Base-by-base conservation (phyloP, 1,140 invertebrate genomes). In the Aradophagus sp. region DNA sequence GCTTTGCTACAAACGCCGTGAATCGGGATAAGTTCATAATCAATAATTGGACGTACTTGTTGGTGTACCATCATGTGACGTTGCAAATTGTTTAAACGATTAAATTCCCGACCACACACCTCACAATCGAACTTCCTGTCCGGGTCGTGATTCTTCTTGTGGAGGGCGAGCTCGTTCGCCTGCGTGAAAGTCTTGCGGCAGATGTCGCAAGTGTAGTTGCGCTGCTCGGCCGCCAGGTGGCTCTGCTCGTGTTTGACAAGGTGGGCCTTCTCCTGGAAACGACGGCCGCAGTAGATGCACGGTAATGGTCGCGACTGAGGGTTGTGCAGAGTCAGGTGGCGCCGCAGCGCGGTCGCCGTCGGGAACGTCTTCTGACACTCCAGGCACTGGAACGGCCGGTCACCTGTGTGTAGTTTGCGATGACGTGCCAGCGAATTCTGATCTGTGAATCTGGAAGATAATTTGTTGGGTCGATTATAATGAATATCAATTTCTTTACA, bases 21-120 rank as follows among this genome's bases (percentile, higher is more conserved):
- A n/a, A n/a, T n/a, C n/a, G n/a, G n/a, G n/a, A n/a, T n/a, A n/a
- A n/a, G n/a, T 69, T 75, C 56, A 73, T 61, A 66, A 63, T 73
- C 67, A 68, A 74, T 76, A 77, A 69, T 67, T 74, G 72, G 63
- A 78, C 77, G 73, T 84, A 84, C 84, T 78, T 86, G 84, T 72
- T 86, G 81, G 77, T 86, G 84, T 44, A 86, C 84, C 79, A 85
- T 79, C 84, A 86, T 85, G 58, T 86, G 84, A 68, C 84, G 84
- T 71, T 86, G 84, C 68, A 86, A 77, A 81, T 86, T 86, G 71
- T 85, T 86, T 73, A 86, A 77, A 62, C 84, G 78, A 79, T 85
- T 86, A 69, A 86, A 85, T 76, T 86, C 84, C 53, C 84, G 78
- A 70, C 84, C 84, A 77, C 84, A 86, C 36, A 85, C 83, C 66